These are phyloP conservation scores for Podotricha telesiphe DNA, from an alignment of 2,888 invertebrate genomes.

Conservation along the genomic window DNA sequence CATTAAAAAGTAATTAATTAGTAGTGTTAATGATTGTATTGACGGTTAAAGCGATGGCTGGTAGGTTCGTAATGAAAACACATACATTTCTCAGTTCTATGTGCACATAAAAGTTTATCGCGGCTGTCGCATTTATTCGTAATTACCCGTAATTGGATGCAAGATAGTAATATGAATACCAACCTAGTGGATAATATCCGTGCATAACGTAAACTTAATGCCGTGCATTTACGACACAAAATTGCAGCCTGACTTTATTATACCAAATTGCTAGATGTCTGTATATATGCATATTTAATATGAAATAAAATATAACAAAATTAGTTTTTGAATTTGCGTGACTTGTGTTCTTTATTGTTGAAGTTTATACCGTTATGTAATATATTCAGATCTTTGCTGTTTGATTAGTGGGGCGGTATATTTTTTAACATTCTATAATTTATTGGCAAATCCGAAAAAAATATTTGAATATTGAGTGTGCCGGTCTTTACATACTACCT, in stretches of 20 bases:
- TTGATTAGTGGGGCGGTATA: conserved; percentile 21
- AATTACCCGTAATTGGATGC: conserved; percentile 42
- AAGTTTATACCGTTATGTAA: conserved; percentile 35
- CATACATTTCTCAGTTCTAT: conserved; percentile 39
- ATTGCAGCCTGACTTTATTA: conserved; percentile 23
- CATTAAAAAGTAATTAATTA: conserved; percentile 14
- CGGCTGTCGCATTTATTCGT: conserved; percentile 40
- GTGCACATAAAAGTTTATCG: conserved; percentile 42
- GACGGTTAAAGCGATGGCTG: conserved; percentile 25
- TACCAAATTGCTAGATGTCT: conserved; percentile 10
- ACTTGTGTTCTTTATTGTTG: conserved; percentile 26
- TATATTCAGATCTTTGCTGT: conserved; percentile 25
- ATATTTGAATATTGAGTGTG: neutral
- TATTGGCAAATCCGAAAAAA: neutral
- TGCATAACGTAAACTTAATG: conserved; percentile 29
- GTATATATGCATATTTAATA: conserved; percentile 15
- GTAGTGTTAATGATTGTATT: conserved; percentile 23
- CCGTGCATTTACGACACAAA: conserved; percentile 16
- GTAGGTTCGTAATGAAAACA: conserved; percentile 28
- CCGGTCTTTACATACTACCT: no score
- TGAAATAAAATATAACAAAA: conserved; percentile 21
- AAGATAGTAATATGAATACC: conserved; percentile 39
- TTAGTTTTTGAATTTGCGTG: conserved; percentile 29
- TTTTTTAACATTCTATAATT: neutral
- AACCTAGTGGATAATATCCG: conserved; percentile 23